Percentiles rank a stretch among this genome's conserved stretches.
phyloP scores from a whole-genome alignment of 1,140 invertebrate genomes.

The Scylla paramamosain region DNA sequence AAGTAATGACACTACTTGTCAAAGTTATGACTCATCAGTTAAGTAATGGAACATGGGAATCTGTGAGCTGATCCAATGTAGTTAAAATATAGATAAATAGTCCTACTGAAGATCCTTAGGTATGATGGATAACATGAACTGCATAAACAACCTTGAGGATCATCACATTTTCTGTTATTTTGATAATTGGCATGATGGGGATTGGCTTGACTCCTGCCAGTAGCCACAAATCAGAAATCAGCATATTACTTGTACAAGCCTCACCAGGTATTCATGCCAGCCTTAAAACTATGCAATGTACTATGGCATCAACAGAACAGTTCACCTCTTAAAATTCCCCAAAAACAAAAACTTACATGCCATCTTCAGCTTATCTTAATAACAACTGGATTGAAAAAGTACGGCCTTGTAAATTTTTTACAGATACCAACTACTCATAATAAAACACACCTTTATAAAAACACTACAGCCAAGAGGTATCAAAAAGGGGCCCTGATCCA shows the following conservation, averaged over 20 bases:
- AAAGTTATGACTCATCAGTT: background rate
- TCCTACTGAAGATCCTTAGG: background rate
- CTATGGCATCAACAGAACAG: constrained; percentile 65
- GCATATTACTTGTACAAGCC: background rate
- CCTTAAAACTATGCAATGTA: constrained; percentile 42
- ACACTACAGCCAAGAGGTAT: background rate
- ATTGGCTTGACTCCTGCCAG: constrained; percentile 18
- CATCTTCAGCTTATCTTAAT: background rate
- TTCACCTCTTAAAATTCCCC: constrained; percentile 16
- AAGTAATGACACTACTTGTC: background rate
- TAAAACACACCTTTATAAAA: constrained; percentile 11
- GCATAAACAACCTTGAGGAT: constrained; percentile 16
- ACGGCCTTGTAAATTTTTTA: background rate
- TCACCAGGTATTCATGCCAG: constrained; percentile 13
- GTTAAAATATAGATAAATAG: background rate
- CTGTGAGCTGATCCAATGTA: background rate
- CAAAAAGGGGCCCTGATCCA: background rate
- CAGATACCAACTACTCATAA: background rate
- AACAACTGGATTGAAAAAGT: background rate
- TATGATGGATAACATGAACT: background rate
- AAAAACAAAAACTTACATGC: background rate
- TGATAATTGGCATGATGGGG: constrained; percentile 16
- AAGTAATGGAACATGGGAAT: background rate
- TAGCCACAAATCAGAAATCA: constrained; percentile 16
- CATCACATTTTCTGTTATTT: background rate